These are phyloP conservation scores for Drosophila athabasca DNA, from an alignment of 1,140 invertebrate species.

Conservation along the genomic window DNA sequence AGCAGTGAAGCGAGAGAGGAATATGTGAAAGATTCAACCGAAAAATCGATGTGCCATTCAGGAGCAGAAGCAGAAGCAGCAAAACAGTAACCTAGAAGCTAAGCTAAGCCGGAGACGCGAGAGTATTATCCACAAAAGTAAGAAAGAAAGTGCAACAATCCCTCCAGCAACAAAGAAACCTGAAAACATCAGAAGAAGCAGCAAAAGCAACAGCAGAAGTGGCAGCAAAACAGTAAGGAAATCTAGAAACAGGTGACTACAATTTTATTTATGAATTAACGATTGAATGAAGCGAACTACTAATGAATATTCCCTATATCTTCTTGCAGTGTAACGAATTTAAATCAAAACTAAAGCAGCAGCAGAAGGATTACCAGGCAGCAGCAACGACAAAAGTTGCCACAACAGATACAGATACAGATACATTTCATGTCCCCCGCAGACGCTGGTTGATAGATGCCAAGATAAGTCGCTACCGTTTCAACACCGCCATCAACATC, in stretches of 20 bases:
- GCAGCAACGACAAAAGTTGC: not conserved
- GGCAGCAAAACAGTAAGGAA: conserved; percentile 11
- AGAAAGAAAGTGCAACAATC: conserved; percentile 65
- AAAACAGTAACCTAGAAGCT: conserved; percentile 65
- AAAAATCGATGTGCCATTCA: conserved; percentile 72
- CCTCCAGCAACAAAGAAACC: conserved; percentile 66
- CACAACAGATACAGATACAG: too few species aligned
- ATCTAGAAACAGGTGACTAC: conserved; percentile 48
- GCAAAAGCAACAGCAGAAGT: conserved; percentile 20
- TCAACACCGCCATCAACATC: conserved; percentile 73
- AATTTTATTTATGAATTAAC: not conserved
- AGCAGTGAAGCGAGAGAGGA: too few species aligned
- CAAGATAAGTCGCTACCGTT: conserved; percentile 76
- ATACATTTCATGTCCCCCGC: conserved; percentile 9
- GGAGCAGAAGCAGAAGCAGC: conserved; percentile 24
- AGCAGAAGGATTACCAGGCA: not conserved
- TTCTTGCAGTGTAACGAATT: conserved; percentile 73
- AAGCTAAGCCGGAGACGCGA: conserved; percentile 67
- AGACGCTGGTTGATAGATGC: conserved; percentile 48
- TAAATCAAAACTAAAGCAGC: conserved; percentile 35
- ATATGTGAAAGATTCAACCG: too few species aligned
- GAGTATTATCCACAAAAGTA: conserved; percentile 64
- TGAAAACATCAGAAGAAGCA: conserved; percentile 28
- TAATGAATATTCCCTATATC: conserved; percentile 23
- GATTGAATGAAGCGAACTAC: too few species aligned